Conservation (phyloP, 30 jellyfish, hydroid and myxozoan genomes). For the Catostylus mosaicus region DNA sequence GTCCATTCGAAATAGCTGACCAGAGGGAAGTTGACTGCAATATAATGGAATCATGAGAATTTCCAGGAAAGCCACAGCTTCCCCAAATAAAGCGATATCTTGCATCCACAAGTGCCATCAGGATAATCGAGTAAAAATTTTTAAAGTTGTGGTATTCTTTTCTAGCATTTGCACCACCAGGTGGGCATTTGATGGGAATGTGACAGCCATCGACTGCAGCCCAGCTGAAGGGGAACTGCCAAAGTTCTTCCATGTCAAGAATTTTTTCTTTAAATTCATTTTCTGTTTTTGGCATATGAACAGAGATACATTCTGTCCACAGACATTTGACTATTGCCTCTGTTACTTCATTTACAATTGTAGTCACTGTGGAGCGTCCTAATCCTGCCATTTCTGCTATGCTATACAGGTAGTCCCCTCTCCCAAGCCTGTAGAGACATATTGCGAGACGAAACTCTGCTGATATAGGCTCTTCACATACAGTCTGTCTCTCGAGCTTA, state of each 20-base stretch:
- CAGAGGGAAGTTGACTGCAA: conserved; percentile 9
- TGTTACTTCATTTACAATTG: conserved; percentile 13
- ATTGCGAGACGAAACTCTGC: conserved; percentile 59
- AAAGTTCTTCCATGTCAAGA: conserved; percentile 29
- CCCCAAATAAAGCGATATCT: conserved; percentile 65
- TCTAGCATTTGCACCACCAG: conserved; percentile 29
- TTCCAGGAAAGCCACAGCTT: conserved; percentile 71
- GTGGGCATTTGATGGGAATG: conserved; percentile 58
- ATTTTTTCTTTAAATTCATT: conserved; percentile 24
- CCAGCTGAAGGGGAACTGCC: conserved; percentile 60
- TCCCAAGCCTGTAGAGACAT: conserved; percentile 10
- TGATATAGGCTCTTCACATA: conserved; percentile 48
- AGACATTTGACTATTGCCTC: neutral
- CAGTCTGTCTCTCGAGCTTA: conserved; percentile 18
- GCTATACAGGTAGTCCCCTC: conserved; percentile 56
- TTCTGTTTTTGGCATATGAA: conserved; percentile 20
- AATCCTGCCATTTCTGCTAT: conserved; percentile 59
- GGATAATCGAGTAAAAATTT: conserved; percentile 59
- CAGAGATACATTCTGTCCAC: conserved; percentile 14
- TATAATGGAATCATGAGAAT: conserved; percentile 35
- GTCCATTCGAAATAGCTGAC: neutral
- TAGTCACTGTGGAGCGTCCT: conserved; percentile 29
- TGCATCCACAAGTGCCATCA: conserved; percentile 65
- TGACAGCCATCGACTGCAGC: conserved; percentile 62
- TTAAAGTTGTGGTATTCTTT: conserved; percentile 66